Evolutionary conservation across 2,888 invertebrate genomes (phyloP), one percentile per base, ranked within the genome.

Genomic region (Dryobota labecula): DNA sequence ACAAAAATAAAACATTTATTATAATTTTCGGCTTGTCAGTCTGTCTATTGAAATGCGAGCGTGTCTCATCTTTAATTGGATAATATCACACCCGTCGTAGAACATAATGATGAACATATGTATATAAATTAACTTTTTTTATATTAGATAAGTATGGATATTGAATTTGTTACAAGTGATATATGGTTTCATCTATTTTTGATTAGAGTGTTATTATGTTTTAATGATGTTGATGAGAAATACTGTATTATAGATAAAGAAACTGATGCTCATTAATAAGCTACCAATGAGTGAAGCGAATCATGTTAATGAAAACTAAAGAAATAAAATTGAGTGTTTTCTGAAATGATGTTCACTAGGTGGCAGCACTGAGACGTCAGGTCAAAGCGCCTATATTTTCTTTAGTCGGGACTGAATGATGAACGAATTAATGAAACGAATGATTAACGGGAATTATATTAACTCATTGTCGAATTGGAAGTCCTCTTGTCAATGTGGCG

Each of bases 31-130:
- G 92, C 92, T 91, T 94, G 95, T 94, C 95, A 94, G 93, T 91
- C 88, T 76, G 90, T 94, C 95, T 91, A 94, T 95, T 93, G 94
- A 92, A 95, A 94, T 90, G 92, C 93, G 94, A 93, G 94, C 95
- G 95, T 95, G 90, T 91, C 94, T 93, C 93, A 95, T 95, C 92
- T 90, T 84, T 94, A 94, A 95, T 95, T 94, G 94, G 92, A 92
- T 92, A 93, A 92, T 92, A 94, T 93, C 92, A 90, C 81, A 88
- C 89, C 85, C 84, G 78, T 82, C 76, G 76, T 82, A 78, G 84
- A 86, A 86, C 27, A 77, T 86, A 89, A 89, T 87, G 84, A 88
- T 65, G 57, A 85, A 82, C 83, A 80, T 88, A 87, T 79, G 83
- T 85, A 83, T 86, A 88, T 86, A 87, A 82, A 88, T 88, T 87